Base-by-base conservation (phyloP, 2,888 invertebrate genomes). In the Tortricodes alternella region DNA sequence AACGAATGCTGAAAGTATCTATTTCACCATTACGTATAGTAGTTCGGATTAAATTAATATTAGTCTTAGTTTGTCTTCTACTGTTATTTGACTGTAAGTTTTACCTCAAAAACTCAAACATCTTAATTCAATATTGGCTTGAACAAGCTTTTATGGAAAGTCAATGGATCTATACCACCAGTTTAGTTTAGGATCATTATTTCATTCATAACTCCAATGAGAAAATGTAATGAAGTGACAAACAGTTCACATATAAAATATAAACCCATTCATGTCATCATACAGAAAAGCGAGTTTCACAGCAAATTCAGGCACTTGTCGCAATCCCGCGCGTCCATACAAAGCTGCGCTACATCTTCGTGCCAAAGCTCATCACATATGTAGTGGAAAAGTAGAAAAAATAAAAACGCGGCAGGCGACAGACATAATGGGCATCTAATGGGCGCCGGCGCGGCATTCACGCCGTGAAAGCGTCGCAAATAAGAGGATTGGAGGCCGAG, bases 341-440 rank as follows among this genome's bases (percentile, higher is more conserved):
- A 44, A 29, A 7, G 34, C 21, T 11, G 32, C n/a, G 56, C 35
- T 55, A 37, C 44, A 44, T 50, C 44, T 5, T 13, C 34, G 49
- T 50, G 49, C 48, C 49, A 67, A 66, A 66, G 58, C 60, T 60
- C 61, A 64, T 52, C 61, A 55, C 29, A 56, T 58, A 58, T 53
- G 46, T 53, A 46, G 52, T 52, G 57, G 51, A 57, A 57, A 52
- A 57, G 29, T 50, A 49, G 43, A 50, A 57, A 56, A 57, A 46
- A 46, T 46, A 46, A 52, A 51, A 57, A 61, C 68, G 67, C 64
- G 65, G 60, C 59, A 63, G 62, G 66, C 70, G 59, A 68, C 76
- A 80, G 82, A 84, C 84, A 88, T 86, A 88, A 88, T 85, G 78
- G 85, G 74, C 82, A 80, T 70, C 79, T 85, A 86, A 86, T 85